Evolutionary conservation across 92 coral and sea anemone species (phyloP).

Genomic region (Metridium senile): DNA sequence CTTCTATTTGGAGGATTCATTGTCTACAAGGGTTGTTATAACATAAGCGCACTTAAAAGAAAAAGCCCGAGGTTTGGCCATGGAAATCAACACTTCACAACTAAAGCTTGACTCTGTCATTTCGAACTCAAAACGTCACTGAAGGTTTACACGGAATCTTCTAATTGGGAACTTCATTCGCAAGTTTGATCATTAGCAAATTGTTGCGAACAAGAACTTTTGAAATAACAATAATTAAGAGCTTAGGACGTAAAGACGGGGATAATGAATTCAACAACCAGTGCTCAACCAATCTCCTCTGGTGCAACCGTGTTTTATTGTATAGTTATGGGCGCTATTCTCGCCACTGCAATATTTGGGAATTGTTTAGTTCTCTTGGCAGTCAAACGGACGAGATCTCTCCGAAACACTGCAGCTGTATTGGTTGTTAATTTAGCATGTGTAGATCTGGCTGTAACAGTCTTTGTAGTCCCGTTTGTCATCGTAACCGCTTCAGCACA

Average conservation of each 20-base stretch:
- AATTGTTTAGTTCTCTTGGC: constrained; percentile 77
- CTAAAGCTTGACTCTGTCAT: neutral
- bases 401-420: constrained; percentile 77
- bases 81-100: neutral
- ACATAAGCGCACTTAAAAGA: too few relatives aligned
- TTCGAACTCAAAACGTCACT: neutral
- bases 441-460: constrained; percentile 81
- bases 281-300: neutral
- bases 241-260: too few relatives aligned
- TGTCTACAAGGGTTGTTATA: neutral
- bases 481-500: constrained; percentile 68
- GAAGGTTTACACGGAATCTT: neutral
- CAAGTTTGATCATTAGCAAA: neutral
- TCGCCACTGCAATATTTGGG: constrained; percentile 73
- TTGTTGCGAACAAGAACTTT: neutral
- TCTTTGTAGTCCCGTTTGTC: constrained; percentile 88
- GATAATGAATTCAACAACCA: constrained; percentile 12
- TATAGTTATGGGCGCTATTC: constrained; percentile 52
- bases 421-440: constrained; percentile 83
- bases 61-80: neutral
- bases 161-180: neutral
- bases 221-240: too few relatives aligned
- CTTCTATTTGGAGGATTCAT: neutral
- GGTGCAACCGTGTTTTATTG: constrained; percentile 47
- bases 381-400: constrained; percentile 67